These are phyloP conservation scores for Fistularia commersonii DNA, from an alignment of 2,797 vertebrate species.

Conservation along the genomic window DNA sequence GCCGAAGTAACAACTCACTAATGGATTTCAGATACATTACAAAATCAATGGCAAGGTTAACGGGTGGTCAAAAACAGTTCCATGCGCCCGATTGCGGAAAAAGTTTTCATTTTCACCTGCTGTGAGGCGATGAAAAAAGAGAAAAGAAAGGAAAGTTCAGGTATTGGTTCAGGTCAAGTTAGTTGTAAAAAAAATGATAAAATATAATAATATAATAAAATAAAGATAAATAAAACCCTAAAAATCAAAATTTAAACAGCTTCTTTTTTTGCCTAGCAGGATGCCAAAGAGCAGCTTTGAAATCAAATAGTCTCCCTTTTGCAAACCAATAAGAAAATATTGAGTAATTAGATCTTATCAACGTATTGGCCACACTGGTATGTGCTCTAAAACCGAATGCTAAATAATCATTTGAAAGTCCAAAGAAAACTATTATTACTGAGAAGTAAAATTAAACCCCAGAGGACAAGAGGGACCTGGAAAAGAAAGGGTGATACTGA, in stretches of 20 bases:
- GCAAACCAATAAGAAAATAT: neutral
- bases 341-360: conserved; percentile 36
- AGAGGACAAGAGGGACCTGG: conserved; percentile 51
- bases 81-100: conserved; percentile 21
- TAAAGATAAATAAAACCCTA: neutral
- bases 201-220: no score
- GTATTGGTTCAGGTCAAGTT: no score
- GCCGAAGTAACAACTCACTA: conserved; percentile 31
- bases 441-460: conserved; percentile 60
- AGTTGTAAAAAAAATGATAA: no score
- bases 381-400: conserved; percentile 34
- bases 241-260: neutral
- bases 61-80: conserved; percentile 30
- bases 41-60: conserved; percentile 50
- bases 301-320: neutral
- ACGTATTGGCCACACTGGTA: conserved; percentile 21
- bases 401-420: conserved; percentile 65
- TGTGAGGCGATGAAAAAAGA: conserved; percentile 13
- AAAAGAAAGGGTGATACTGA: conserved; percentile 71
- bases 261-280: no score
- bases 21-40: conserved; percentile 56
- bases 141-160: no score
- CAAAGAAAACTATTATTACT: conserved; percentile 70
- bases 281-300: neutral
- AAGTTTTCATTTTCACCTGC: conserved; percentile 21